Conservation (phyloP, 2,797 vertebrate species). For the Girardinus metallicus region DNA sequence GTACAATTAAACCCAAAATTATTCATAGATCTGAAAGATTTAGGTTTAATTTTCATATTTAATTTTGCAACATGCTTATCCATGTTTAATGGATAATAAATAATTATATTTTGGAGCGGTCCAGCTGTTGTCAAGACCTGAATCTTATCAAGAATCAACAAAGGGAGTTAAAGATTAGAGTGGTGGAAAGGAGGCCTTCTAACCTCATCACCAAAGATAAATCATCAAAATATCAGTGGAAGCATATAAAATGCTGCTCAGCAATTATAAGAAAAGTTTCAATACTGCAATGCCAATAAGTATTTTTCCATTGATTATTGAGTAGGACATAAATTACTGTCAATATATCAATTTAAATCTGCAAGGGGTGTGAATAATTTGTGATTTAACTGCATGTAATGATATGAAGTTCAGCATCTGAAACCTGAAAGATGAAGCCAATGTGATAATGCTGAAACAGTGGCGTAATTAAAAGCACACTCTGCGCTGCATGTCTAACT, state of each 20-base stretch:
- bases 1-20: background rate
- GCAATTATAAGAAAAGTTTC: background rate
- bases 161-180: background rate
- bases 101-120: background rate
- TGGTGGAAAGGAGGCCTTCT: background rate
- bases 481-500: slow-evolving; percentile 30
- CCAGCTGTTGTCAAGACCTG: background rate
- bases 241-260: background rate
- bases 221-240: background rate
- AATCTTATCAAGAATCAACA: background rate
- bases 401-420: background rate
- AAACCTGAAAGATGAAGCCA: background rate
- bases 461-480: slow-evolving; percentile 45
- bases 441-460: slow-evolving; percentile 21
- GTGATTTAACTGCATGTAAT: background rate
- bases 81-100: background rate
- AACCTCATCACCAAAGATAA: background rate
- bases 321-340: background rate
- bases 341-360: background rate
- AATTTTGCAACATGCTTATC: background rate
- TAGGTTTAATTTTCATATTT: background rate
- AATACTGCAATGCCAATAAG: background rate
- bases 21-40: background rate
- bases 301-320: background rate
- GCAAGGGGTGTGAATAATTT: background rate